A percentile compares a stretch with the other conserved stretches of the same genome.
These are phyloP conservation scores for Calonectris borealis DNA, from an alignment of 2,113 vertebrate species.

Conservation along the genomic window DNA sequence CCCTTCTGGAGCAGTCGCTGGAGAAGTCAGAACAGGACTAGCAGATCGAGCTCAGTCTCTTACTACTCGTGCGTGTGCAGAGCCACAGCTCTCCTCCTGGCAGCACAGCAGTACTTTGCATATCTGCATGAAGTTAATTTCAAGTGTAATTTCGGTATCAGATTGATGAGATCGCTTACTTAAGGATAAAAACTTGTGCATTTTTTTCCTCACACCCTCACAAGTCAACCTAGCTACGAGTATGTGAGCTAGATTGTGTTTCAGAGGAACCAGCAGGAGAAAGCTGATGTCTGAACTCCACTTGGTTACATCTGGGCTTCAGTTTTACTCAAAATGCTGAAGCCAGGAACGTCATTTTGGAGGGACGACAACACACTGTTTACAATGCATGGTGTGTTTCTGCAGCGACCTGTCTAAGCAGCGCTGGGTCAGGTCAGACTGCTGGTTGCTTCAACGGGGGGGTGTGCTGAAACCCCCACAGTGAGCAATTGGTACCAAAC, in stretches of 20 bases:
- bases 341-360: not conserved
- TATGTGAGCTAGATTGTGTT: not conserved
- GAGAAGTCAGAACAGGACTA: not conserved
- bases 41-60: not conserved
- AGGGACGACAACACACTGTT: not conserved
- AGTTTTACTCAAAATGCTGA: not conserved
- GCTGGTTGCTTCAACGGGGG: accelerated
- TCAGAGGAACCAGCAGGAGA: not conserved
- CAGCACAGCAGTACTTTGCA: not conserved
- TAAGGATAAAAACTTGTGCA: not conserved
- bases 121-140: not conserved
- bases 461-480: not conserved
- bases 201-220: not conserved
- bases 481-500: not conserved
- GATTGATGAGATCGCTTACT: not conserved
- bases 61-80: not conserved
- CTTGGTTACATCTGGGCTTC: not conserved
- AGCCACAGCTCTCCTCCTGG: not conserved
- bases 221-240: not conserved
- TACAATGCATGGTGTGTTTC: not conserved
- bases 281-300: not conserved
- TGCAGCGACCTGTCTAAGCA: not conserved
- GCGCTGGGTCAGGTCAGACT: accelerated
- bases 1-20: not conserved
- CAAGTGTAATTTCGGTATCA: not conserved